phyloP scores from a whole-genome alignment of 2,797 vertebrate species.

The Neosilurus hyrtlii region DNA sequence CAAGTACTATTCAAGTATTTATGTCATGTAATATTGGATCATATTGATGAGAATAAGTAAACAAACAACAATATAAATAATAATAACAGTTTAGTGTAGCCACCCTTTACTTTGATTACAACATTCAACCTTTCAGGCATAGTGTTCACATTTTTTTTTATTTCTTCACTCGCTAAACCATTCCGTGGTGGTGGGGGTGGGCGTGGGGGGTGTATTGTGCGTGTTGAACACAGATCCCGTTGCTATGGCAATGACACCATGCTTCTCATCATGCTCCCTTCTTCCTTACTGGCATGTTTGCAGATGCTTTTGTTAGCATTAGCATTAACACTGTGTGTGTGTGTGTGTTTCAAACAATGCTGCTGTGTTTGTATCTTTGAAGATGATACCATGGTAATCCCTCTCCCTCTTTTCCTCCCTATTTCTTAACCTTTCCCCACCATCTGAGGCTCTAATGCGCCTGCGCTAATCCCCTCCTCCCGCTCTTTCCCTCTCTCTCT shows the following conservation, averaged over 20 bases:
- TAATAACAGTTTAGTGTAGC: too few relatives aligned
- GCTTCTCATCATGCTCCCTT: not conserved
- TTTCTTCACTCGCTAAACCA: too few relatives aligned
- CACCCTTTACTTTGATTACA: too few relatives aligned
- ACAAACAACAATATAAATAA: too few relatives aligned
- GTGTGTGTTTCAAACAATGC: not conserved
- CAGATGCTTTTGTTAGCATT: slow-evolving; percentile 3
- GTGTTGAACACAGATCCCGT: slow-evolving; percentile 31
- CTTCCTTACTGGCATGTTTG: not conserved
- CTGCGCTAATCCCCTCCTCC: slow-evolving; percentile 65
- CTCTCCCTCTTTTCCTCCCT: not conserved
- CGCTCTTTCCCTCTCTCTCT: slow-evolving; percentile 26
- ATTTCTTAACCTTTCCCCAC: slow-evolving; percentile 44
- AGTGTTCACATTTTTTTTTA: too few relatives aligned
- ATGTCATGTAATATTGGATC: too few relatives aligned
- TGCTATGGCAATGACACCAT: slow-evolving; percentile 45
- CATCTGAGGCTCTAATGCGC: slow-evolving; percentile 68
- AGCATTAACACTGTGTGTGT: not conserved
- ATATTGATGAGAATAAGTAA: too few relatives aligned
- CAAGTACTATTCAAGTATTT: too few relatives aligned
- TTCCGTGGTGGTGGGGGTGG: not conserved
- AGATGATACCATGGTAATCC: not conserved
- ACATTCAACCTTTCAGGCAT: too few relatives aligned
- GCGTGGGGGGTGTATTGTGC: not conserved
- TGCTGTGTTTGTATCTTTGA: slow-evolving; percentile 19